phyloP scores from a whole-genome alignment of 2,113 vertebrate genomes.

The Stictonetta naevosa region DNA sequence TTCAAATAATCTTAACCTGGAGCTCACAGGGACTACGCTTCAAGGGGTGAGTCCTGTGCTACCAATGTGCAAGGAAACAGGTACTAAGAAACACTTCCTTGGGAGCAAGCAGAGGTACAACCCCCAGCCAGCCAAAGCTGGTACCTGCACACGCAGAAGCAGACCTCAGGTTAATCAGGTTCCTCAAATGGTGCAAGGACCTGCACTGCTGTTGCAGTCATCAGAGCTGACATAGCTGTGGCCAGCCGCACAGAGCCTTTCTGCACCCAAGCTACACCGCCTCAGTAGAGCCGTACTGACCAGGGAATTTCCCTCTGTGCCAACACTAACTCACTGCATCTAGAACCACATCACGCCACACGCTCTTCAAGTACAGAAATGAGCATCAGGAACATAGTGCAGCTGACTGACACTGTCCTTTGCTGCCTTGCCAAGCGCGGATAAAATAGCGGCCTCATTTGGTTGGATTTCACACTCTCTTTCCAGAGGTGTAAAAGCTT shows the following conservation, averaged over 20 bases:
- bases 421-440: neutral
- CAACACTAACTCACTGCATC: neutral
- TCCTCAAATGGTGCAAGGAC: neutral
- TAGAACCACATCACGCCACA: neutral
- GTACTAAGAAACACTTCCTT: neutral
- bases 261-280: fast-evolving
- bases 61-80: fast-evolving
- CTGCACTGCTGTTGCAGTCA: neutral
- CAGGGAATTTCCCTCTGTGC: neutral
- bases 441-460: neutral
- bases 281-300: neutral
- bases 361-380: fast-evolving
- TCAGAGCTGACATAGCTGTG: neutral
- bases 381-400: neutral
- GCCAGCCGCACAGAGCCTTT: neutral
- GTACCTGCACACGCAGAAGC: neutral
- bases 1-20: neutral
- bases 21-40: neutral
- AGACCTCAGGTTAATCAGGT: neutral
- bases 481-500: conserved; percentile 19
- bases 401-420: neutral
- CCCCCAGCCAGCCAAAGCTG: neutral
- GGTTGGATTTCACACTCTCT: neutral
- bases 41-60: neutral
- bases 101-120: neutral